phyloP scores from a whole-genome alignment of 2,113 vertebrate genomes.

The Pelmatolapia mariae region DNA sequence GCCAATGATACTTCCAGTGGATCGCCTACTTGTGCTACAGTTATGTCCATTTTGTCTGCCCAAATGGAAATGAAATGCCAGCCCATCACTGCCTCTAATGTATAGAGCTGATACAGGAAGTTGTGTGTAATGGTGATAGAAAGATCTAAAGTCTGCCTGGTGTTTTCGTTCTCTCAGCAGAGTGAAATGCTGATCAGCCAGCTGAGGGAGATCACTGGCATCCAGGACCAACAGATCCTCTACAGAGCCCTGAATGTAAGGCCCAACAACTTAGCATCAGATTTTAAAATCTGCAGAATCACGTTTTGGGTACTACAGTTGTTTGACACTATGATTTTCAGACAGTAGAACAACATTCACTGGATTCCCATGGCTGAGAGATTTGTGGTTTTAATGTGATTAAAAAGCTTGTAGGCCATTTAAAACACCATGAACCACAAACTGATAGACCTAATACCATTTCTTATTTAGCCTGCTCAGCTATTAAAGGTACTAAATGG shows the following conservation, averaged over 20 bases:
- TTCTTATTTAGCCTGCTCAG: not conserved
- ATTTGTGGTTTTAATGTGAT: not conserved
- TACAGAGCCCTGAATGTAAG: slow-evolving; percentile 83
- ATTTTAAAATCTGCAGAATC: not conserved
- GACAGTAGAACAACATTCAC: not conserved
- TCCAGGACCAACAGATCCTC: slow-evolving; percentile 83
- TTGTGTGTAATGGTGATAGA: not conserved
- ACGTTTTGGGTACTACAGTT: not conserved
- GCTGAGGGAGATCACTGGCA: slow-evolving; percentile 91
- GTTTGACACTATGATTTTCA: not conserved
- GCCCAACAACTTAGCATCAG: not conserved
- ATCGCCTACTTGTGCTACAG: not conserved
- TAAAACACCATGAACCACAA: not conserved
- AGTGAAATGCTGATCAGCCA: slow-evolving; percentile 86
- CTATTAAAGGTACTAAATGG: not conserved
- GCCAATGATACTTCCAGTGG: not conserved
- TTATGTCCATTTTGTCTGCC: not conserved
- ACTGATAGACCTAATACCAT: not conserved
- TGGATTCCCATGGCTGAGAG: not conserved
- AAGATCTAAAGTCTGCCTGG: not conserved
- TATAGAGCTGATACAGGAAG: not conserved
- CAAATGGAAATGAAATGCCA: not conserved
- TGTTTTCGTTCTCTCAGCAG: slow-evolving; percentile 50
- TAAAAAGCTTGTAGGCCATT: not conserved
- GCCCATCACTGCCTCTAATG: not conserved